Evolutionary conservation across 2,113 vertebrate species (phyloP), one percentile per base, ranked within the genome.

Genomic region (Zingel zingel): DNA sequence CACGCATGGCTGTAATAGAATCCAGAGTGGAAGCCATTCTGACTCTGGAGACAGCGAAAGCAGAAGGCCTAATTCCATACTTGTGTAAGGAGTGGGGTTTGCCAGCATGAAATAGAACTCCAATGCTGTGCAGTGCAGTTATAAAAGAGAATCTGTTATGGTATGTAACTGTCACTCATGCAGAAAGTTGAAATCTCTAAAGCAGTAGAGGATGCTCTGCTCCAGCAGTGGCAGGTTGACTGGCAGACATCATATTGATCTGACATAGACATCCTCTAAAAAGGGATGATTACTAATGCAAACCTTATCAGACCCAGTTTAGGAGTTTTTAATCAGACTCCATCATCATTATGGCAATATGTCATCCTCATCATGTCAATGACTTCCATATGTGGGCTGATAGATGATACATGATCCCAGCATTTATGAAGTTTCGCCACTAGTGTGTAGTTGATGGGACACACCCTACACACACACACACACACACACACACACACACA

Each of bases 41-140:
- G 78, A 84, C 83, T 82, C 72, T 81, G 76, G 79, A 82, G 84
- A 82, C 70, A 67, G 85, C 45, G 59, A 79, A 88, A 58, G 66
- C 75, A 68, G 67, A 87, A 84, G 47, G 80, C 65, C 70, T 83
- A 75, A 88, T 90, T 83, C 81, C 65, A 5, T 79, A 87, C 70
- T 86, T 86, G 81, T 92, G 82, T 87, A 79, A 70, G 73, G 87
- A 84, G 67, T 23, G 39, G n/a, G 67, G 74, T 81, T 69, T 84
- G 70, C 90, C 90, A 91, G 92, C 62, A 59, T 93, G 88, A 93
- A 94, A 94, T 86, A 88, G 73, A 91, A 89, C 74, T 77, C 82
- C 84, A 67, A 30, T 79, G 77, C 85, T 84, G 66, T 79, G 83
- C 87, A 71, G 33, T 66, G 78, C 80, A 75, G 69, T 83, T 66